A percentile compares a stretch with the other conserved stretches of the same genome.
Evolutionary conservation across 1,140 invertebrate species (phyloP).

Genomic region (Drosophila sproati): DNA sequence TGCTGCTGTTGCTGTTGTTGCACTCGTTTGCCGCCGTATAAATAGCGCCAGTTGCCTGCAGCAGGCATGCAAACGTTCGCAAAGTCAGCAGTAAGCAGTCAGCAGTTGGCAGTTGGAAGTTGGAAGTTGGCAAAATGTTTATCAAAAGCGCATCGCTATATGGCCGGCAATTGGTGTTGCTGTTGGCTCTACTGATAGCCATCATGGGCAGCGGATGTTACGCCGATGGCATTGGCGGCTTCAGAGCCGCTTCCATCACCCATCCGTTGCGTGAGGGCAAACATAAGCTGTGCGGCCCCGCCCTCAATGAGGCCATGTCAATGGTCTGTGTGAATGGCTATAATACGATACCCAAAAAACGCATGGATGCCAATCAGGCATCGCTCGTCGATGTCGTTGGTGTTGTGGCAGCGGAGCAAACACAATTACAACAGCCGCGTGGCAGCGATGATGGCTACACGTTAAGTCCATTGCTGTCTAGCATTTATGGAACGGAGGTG

Average conservation of each 20-base stretch:
- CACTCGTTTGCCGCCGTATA: slow-evolving; percentile 46
- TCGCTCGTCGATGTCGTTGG: neutral
- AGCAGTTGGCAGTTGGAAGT: slow-evolving; percentile 13
- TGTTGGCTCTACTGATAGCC: slow-evolving; percentile 28
- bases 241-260: neutral
- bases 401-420: neutral
- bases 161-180: slow-evolving; percentile 30
- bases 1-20: slow-evolving; percentile 7
- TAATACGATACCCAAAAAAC: slow-evolving; percentile 42
- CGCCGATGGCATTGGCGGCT: neutral
- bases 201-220: slow-evolving; percentile 15
- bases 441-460: slow-evolving; percentile 5
- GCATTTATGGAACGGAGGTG: slow-evolving; percentile 55
- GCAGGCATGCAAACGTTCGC: slow-evolving; percentile 28
- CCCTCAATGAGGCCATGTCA: slow-evolving; percentile 62
- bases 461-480: slow-evolving; percentile 56
- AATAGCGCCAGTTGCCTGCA: slow-evolving; percentile 47
- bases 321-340: slow-evolving; percentile 58
- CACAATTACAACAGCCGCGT: slow-evolving; percentile 1
- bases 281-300: slow-evolving; percentile 67
- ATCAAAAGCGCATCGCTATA: slow-evolving; percentile 35
- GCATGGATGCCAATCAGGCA: neutral
- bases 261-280: slow-evolving; percentile 52
- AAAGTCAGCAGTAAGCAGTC: slow-evolving; percentile 11
- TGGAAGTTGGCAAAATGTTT: slow-evolving; percentile 52